phyloP scores from a whole-genome alignment of 2,888 invertebrate species.

The Xestia c-nigrum region DNA sequence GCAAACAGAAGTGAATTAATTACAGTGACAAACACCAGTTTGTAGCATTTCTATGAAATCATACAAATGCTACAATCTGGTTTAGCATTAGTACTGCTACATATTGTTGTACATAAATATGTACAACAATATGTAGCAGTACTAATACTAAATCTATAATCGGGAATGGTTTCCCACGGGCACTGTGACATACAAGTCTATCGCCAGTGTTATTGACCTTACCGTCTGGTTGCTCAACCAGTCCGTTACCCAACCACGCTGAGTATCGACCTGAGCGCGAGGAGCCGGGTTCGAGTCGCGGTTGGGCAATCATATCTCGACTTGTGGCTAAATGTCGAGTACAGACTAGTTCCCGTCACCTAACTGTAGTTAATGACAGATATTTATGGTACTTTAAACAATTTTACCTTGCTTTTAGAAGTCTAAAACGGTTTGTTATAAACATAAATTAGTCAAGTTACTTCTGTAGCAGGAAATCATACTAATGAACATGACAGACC shows the following conservation, averaged over 20 bases:
- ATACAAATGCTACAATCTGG: no score
- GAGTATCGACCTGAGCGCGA: neutral
- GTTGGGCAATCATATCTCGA: slow-evolving; percentile 33
- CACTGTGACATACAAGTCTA: neutral
- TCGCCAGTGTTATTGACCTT: slow-evolving; percentile 36
- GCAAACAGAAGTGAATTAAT: neutral
- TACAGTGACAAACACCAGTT: neutral
- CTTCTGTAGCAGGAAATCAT: neutral
- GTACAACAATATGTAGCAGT: neutral
- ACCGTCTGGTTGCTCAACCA: slow-evolving; percentile 20
- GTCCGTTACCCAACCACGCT: slow-evolving; percentile 22
- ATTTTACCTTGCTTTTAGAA: neutral
- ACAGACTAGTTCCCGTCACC: slow-evolving; percentile 10
- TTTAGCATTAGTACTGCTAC: no score
- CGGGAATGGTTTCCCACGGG: neutral
- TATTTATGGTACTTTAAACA: slow-evolving; percentile 17
- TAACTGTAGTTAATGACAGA: neutral
- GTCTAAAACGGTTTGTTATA: neutral
- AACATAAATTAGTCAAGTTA: slow-evolving; percentile 6
- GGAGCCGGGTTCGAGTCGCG: slow-evolving; percentile 23
- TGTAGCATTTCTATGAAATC: neutral
- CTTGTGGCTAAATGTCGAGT: slow-evolving; percentile 9
- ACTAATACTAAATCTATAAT: neutral
- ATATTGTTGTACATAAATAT: no score
- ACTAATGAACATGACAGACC: neutral